Conservation (phyloP, 1,140 invertebrate genomes). For the Heliconius eleuchia region DNA sequence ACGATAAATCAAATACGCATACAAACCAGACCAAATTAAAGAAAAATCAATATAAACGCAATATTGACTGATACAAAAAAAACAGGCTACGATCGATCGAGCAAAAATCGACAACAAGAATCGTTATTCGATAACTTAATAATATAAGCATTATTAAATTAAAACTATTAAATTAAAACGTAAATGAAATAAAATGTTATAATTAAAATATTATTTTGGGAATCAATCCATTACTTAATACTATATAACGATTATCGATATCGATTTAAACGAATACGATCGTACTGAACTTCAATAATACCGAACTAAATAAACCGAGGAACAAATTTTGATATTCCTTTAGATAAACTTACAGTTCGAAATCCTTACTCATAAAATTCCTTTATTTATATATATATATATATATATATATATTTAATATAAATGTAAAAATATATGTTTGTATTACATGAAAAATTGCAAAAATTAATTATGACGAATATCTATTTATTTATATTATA, state of each 20-base stretch:
- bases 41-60: not conserved
- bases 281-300: not conserved
- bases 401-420: slow-evolving; percentile 1
- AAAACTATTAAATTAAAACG: not conserved
- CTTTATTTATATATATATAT: not conserved
- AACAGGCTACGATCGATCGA: not conserved
- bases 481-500: not conserved
- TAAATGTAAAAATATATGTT: slow-evolving; percentile 15
- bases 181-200: slow-evolving; percentile 7
- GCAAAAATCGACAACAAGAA: not conserved
- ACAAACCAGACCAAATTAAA: slow-evolving; percentile 9
- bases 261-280: not conserved
- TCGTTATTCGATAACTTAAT: not conserved
- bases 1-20: slow-evolving; percentile 27
- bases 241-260: not conserved
- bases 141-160: not conserved
- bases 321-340: not conserved
- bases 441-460: slow-evolving; percentile 5
- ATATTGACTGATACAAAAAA: slow-evolving; percentile 11
- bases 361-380: not conserved
- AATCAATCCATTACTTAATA: not conserved
- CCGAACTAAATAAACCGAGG: not conserved
- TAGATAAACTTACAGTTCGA: not conserved
- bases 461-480: not conserved
- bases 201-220: not conserved